Evolutionary conservation across 2,888 invertebrate species (phyloP).

Genomic region (Acrobasis suavella): DNA sequence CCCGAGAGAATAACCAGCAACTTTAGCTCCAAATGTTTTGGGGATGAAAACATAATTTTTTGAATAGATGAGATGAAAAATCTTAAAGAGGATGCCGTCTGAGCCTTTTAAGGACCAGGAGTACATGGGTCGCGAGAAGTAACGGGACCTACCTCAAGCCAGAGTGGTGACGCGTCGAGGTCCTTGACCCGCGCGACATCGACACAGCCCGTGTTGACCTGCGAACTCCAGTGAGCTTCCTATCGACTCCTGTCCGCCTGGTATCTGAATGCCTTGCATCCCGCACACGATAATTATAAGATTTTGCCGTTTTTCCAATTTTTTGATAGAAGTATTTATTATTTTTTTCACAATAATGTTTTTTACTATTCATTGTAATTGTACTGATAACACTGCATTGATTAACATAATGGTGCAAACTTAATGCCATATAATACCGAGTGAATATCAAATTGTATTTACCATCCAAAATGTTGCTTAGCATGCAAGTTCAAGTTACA

Average conservation of each 20-base stretch:
- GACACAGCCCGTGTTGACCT: conserved; percentile 67
- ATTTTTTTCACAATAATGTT: neutral
- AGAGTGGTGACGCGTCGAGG: conserved; percentile 52
- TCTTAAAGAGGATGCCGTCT: neutral
- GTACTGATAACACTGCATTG: no score
- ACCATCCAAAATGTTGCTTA: conserved; percentile 8
- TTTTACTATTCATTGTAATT: neutral
- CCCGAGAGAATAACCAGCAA: no score
- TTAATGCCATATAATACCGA: neutral
- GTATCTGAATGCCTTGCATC: conserved; percentile 34
- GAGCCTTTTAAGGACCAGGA: conserved; percentile 29
- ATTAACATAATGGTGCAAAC: no score
- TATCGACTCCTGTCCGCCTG: conserved; percentile 56
- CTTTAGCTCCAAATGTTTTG: no score
- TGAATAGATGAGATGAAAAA: no score
- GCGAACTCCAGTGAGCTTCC: conserved; percentile 61
- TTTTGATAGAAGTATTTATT: neutral
- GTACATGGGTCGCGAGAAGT: conserved; percentile 55
- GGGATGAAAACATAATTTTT: no score
- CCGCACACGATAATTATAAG: neutral
- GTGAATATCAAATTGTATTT: conserved; percentile 3
- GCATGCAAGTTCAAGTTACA: conserved; percentile 19
- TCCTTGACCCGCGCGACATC: conserved; percentile 62
- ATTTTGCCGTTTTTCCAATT: conserved; percentile 5
- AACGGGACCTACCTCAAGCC: conserved; percentile 67